Conservation (phyloP, 1,140 invertebrate genomes). For the Eueides isabella region DNA sequence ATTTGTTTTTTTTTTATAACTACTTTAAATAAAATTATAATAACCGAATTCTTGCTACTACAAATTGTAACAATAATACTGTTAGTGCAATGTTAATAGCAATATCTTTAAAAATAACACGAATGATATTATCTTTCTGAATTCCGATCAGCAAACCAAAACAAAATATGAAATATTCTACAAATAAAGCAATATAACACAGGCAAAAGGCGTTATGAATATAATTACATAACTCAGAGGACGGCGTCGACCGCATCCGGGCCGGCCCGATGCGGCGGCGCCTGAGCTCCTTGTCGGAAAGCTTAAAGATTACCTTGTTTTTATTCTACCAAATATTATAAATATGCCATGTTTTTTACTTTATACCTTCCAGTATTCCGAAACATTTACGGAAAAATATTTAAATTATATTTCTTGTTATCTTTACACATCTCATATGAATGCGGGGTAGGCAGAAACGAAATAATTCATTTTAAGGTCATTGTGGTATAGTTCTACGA, state of each 20-base stretch:
- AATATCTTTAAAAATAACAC: too few relatives aligned
- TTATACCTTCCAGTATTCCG: not conserved
- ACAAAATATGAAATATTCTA: not conserved
- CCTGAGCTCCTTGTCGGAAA: constrained; percentile 11
- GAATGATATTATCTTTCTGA: too few relatives aligned
- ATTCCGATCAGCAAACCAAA: too few relatives aligned
- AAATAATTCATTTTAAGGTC: not conserved
- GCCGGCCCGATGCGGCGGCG: not conserved
- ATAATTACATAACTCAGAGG: constrained; percentile 28
- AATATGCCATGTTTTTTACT: constrained; percentile 20
- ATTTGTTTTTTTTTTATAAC: not conserved
- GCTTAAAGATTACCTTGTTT: constrained; percentile 8
- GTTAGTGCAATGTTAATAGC: too few relatives aligned
- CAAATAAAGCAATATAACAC: constrained; percentile 15
- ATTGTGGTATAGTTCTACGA: not conserved
- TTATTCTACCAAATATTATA: constrained; percentile 17
- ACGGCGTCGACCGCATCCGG: constrained; percentile 21
- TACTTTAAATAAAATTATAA: too few relatives aligned
- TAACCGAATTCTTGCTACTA: too few relatives aligned
- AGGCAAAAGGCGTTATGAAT: constrained; percentile 26
- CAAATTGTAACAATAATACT: too few relatives aligned
- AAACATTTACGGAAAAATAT: constrained; percentile 8
- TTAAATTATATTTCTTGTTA: constrained; percentile 11
- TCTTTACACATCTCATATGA: not conserved
- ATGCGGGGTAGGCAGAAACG: not conserved